phyloP scores from a whole-genome alignment of 2,888 invertebrate species.

The Artemia sp. region DNA sequence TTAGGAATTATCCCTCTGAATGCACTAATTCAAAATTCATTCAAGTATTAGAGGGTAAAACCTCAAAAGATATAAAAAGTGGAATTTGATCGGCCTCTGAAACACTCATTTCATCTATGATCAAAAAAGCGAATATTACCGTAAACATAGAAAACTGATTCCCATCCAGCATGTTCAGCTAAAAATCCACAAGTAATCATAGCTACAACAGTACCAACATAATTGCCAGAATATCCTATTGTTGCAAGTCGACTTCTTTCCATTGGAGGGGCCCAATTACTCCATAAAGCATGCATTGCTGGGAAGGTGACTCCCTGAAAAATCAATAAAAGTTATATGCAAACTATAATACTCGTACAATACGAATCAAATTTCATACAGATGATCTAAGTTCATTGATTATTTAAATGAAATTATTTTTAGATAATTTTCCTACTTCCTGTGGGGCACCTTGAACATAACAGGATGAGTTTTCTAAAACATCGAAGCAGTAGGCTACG shows the following conservation, averaged over 20 bases:
- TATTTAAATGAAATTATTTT: too few relatives aligned
- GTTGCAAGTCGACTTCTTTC: constrained; percentile 62
- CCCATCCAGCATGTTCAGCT: constrained; percentile 55
- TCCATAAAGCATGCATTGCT: constrained; percentile 65
- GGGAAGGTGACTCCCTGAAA: constrained; percentile 55
- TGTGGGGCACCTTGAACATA: too few relatives aligned
- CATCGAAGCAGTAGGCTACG: too few relatives aligned
- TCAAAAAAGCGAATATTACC: constrained; percentile 27
- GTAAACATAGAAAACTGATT: constrained; percentile 57
- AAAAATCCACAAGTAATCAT: constrained; percentile 60
- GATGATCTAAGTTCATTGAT: too few relatives aligned
- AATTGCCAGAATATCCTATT: constrained; percentile 67
- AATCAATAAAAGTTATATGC: constrained; percentile 20
- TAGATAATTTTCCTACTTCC: too few relatives aligned
- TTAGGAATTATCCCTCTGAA: neutral
- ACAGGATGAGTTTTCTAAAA: too few relatives aligned
- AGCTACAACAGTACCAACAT: constrained; percentile 64
- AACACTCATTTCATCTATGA: neutral
- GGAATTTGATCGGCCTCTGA: too few relatives aligned
- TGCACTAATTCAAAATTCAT: too few relatives aligned
- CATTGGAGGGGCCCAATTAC: constrained; percentile 60
- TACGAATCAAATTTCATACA: too few relatives aligned
- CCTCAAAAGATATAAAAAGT: too few relatives aligned
- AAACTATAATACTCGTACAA: too few relatives aligned
- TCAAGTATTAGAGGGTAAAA: too few relatives aligned